Conservation (phyloP, 2,888 invertebrate species). For the Drosophila anomelani region DNA sequence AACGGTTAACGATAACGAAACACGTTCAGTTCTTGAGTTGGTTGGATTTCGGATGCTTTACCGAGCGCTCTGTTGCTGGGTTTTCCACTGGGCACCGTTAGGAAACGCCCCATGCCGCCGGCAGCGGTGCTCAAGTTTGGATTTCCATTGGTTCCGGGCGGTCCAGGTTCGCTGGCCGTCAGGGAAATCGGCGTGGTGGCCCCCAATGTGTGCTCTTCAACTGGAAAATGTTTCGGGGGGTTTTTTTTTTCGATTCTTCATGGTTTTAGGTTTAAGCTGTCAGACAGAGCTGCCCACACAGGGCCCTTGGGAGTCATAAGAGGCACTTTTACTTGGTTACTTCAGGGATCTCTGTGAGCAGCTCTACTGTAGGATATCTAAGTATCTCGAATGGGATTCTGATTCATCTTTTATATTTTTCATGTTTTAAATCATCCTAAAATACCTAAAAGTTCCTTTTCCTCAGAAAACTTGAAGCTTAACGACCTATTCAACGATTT, state of each 20-base stretch:
- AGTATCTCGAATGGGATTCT: conserved; percentile 35
- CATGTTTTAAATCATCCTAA: neutral
- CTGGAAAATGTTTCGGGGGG: conserved; percentile 74
- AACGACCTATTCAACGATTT: neutral
- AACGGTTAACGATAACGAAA: conserved; percentile 28
- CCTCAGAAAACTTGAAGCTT: neutral
- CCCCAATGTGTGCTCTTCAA: conserved; percentile 82
- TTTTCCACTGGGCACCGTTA: conserved; percentile 83
- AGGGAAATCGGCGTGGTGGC: conserved; percentile 80
- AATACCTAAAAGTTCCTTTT: neutral
- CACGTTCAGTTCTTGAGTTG: conserved; percentile 21
- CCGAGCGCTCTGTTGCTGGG: conserved; percentile 77
- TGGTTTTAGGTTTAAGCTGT: neutral
- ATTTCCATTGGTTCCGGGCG: conserved; percentile 77
- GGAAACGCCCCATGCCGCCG: conserved; percentile 83
- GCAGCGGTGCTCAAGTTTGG: conserved; percentile 52
- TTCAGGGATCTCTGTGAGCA: neutral
- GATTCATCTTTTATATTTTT: conserved; percentile 22
- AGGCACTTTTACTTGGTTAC: neutral
- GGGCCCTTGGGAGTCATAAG: neutral
- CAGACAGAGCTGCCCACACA: conserved; percentile 3
- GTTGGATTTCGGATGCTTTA: conserved; percentile 49
- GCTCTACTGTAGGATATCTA: conserved; percentile 18
- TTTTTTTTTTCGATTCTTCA: conserved; percentile 22
- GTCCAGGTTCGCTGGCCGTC: conserved; percentile 78